Conservation (phyloP, 2,888 invertebrate genomes). For the Bugulina stolonifera region DNA sequence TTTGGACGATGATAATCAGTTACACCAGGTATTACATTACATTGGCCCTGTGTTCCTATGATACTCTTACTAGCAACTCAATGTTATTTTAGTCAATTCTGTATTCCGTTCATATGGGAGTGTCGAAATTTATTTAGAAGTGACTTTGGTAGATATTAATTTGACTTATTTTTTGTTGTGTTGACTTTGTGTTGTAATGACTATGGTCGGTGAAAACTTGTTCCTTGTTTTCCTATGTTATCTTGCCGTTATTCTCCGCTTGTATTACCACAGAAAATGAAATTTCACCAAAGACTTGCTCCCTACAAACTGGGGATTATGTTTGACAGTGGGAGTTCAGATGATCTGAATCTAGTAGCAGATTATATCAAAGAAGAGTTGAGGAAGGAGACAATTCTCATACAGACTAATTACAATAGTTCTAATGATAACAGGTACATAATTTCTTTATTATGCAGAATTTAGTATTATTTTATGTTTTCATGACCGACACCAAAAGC, state of each 20-base stretch:
- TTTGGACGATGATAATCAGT: not conserved
- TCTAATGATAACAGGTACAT: not conserved
- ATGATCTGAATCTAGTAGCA: not conserved
- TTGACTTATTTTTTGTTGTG: not conserved
- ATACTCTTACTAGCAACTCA: too few species aligned
- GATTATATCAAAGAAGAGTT: conserved; percentile 1
- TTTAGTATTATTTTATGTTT: too few species aligned
- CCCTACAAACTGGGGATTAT: conserved; percentile 23
- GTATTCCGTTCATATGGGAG: too few species aligned
- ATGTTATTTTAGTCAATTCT: too few species aligned
- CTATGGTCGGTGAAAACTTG: too few species aligned
- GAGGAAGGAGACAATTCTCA: conserved; percentile 15
- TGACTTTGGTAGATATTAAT: not conserved
- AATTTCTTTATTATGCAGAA: too few species aligned
- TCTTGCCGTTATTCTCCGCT: too few species aligned
- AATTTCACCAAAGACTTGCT: not conserved
- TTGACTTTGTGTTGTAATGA: too few species aligned
- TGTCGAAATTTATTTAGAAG: too few species aligned
- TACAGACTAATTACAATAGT: not conserved
- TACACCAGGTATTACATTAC: not conserved
- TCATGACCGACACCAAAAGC: too few species aligned
- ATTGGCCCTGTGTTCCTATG: too few species aligned
- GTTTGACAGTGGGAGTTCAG: not conserved
- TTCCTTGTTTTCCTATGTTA: too few species aligned
- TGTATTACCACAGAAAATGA: not conserved